Conservation (phyloP, 2,113 vertebrate species). For the Dipodomys merriami region DNA sequence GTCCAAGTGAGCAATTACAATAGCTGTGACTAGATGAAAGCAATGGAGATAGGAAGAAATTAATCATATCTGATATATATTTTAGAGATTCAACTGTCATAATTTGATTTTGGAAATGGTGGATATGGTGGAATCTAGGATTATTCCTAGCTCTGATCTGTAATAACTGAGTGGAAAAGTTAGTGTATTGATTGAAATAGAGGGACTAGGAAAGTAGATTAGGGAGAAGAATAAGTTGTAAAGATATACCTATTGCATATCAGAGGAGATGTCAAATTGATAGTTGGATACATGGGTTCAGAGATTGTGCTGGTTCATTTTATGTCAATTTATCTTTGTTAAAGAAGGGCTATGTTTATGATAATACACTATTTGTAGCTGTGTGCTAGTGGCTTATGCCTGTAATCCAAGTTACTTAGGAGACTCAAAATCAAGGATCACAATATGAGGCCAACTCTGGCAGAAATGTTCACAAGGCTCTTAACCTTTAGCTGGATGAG, state of each 20-base stretch:
- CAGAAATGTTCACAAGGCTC: too few species aligned
- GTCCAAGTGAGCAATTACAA: slow-evolving; percentile 5
- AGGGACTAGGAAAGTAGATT: background rate
- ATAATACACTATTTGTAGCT: background rate
- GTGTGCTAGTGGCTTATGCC: too few species aligned
- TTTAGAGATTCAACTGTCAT: slow-evolving; percentile 7
- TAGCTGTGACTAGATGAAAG: slow-evolving; percentile 4
- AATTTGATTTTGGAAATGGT: background rate
- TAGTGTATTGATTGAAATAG: slow-evolving; percentile 9
- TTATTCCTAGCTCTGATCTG: background rate
- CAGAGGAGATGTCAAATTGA: slow-evolving; percentile 18
- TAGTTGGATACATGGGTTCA: background rate
- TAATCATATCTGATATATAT: background rate
- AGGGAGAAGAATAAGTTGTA: slow-evolving; percentile 25
- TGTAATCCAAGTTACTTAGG: too few species aligned
- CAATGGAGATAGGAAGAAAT: background rate
- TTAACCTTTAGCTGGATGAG: too few species aligned
- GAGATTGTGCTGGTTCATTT: background rate
- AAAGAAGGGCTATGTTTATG: background rate
- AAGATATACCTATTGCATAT: slow-evolving; percentile 25
- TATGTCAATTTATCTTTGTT: background rate
- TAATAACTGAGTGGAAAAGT: background rate
- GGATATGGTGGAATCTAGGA: background rate
- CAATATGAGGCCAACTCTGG: too few species aligned
- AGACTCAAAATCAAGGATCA: too few species aligned